Base-by-base conservation (phyloP, 1,140 invertebrate species). In the Pseudomyrmex gracilis region DNA sequence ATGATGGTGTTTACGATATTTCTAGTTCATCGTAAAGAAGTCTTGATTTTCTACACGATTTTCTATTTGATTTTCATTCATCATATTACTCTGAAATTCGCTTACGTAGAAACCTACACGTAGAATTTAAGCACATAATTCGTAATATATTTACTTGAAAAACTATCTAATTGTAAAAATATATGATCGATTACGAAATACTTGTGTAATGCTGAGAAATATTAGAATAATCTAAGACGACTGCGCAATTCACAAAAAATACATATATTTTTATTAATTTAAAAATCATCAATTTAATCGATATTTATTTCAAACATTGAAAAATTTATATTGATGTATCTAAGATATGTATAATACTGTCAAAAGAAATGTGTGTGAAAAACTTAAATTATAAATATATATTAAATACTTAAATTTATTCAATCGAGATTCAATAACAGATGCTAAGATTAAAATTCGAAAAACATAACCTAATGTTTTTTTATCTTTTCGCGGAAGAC, bases 111-210 rank as follows among this genome's bases (percentile, higher is more conserved):
- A 49, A 70, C 73, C 57, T 82, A 74, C 63, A 67, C 45, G 58
- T 64, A 57, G 82, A 88, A 78, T 82, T 43, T n/a, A 61, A 84
- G 82, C 80, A 51, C 20, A 68, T 53, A 85, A 87, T 87, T 85
- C 67, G 66, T 83, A 55, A 70, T 66, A 57, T 70, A 24, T 61
- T 77, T 89, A 91, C 89, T 91, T 78, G 83, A 85, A 91, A 34
- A 86, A 89, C 86, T 87, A 45, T 87, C 82, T 55, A 76, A 34
- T 34, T 34, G 34, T 34, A 34, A 83, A 57, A 74, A 74, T 78
- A 57, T 83, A 71, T 71, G 51, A 71, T 73, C 57, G 84, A 84
- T 90, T 87, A 85, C 89, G 84, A 90, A 87, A 89, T 74, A 77
- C 66, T 82, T 78, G 47, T 91, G 90, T 90, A 86, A 90, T 55